Evolutionary conservation across 2,888 invertebrate species (phyloP), one percentile per base, ranked within the genome.

Genomic region (Leptarthrus brevirostris): DNA sequence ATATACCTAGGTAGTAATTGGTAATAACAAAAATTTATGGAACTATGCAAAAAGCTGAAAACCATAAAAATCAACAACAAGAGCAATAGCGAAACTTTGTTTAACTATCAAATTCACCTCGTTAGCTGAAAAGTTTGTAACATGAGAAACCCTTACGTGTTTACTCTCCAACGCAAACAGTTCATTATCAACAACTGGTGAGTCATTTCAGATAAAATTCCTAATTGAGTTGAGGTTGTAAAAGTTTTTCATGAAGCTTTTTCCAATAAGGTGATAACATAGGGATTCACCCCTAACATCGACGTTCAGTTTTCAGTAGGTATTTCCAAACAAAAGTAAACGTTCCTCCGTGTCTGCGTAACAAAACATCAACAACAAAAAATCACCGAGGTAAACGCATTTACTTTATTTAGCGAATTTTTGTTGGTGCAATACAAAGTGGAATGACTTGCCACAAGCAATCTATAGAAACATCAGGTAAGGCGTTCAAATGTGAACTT

Each of bases 141-240:
- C 66, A 16, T 14, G 18, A 44, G 47, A 3, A 30, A 16, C 20
- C 36, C 12, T 61, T 34, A 61, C 36, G 61, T 61, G 61, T 61
- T 61, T 61, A 26, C 36, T 36, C 24, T 40, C 14, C 22, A 66
- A 69, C 44, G 69, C 56, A 75, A 75, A 69, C 72, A 75, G 69
- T 73, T 75, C 73, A 75, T 73, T 75, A 73, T 61, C 75, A 58
- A 75, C 72, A 73, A 66, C 73, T 74, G 58, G 58, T 69, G 69
- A 73, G 72, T 75, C 73, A 53, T 49, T 66, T 61, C 36, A 34
- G 24, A 52, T 52, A 49, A 52, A 52, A 69, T 24, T 52, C 16
- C 49, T 52, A 69, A 69, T 52, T 30, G 34, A 69, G 26, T 14
- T 18, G 47, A 24, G 26, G 26, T 18, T 16, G 14, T 36, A 36